Evolutionary conservation across 2,797 vertebrate species (phyloP).

Genomic region (Paguma larvata): DNA sequence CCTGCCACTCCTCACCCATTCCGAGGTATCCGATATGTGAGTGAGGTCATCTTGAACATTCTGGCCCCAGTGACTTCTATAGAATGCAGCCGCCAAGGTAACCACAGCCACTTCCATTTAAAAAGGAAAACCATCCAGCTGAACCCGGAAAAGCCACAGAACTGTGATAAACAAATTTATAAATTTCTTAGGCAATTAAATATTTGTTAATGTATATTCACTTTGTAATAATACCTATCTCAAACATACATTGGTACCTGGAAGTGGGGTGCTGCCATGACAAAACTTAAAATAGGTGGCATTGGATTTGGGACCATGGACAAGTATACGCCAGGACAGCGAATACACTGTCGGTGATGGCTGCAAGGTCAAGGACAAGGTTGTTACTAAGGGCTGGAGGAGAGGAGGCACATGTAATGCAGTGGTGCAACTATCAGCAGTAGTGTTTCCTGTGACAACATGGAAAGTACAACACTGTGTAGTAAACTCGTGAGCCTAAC

Average conservation of each 20-base stretch:
- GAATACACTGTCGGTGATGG: background rate
- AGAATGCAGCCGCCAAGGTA: background rate
- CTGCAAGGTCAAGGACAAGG: background rate
- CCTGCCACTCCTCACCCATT: too few species aligned
- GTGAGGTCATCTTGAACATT: background rate
- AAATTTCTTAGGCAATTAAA: background rate
- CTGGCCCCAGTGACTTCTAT: background rate
- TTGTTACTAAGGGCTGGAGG: background rate
- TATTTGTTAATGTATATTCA: background rate
- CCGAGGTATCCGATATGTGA: background rate
- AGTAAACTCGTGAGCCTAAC: background rate
- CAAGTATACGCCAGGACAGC: background rate
- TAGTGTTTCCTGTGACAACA: background rate
- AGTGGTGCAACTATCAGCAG: background rate
- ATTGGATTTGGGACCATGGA: background rate
- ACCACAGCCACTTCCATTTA: background rate
- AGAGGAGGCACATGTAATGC: background rate
- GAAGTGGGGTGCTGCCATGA: background rate
- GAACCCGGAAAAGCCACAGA: background rate
- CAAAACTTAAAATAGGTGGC: too few species aligned
- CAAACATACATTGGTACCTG: background rate
- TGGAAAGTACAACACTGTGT: too few species aligned
- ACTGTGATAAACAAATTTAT: background rate
- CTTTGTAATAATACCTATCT: background rate
- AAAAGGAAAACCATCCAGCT: background rate